Evolutionary conservation across 2,888 invertebrate genomes (phyloP).

Genomic region (Morpho deidamia): DNA sequence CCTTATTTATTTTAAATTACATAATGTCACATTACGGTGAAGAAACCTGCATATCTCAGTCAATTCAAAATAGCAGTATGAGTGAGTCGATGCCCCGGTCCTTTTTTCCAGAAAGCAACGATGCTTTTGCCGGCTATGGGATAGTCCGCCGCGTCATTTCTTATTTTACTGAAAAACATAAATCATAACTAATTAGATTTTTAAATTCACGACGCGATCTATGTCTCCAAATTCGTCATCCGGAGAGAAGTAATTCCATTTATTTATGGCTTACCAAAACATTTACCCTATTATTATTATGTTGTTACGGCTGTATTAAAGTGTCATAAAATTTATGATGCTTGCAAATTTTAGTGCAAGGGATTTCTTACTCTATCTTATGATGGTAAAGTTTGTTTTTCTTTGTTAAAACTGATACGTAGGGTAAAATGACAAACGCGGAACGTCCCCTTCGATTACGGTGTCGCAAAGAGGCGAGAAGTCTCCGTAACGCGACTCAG

Average conservation of each 20-base stretch:
- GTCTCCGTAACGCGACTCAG: conserved; percentile 64
- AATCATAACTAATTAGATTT: neutral
- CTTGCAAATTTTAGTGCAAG: conserved; percentile 43
- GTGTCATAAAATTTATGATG: conserved; percentile 73
- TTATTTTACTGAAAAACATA: neutral
- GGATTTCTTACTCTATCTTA: conserved; percentile 24
- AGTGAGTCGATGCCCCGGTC: no score
- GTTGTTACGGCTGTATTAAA: conserved; percentile 76
- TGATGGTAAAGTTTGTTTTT: conserved; percentile 30
- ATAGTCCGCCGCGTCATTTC: no score
- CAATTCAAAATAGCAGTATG: no score
- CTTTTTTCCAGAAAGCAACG: no score
- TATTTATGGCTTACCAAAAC: conserved; percentile 78
- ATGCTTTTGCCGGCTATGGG: no score
- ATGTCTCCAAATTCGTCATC: conserved; percentile 55
- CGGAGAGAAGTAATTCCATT: conserved; percentile 57
- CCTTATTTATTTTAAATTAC: no score
- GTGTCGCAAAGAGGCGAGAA: conserved; percentile 57
- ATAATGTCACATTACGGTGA: no score
- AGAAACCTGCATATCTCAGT: no score
- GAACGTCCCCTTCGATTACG: conserved; percentile 69
- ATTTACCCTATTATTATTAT: conserved; percentile 76
- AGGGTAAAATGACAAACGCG: conserved; percentile 66
- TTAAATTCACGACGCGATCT: neutral
- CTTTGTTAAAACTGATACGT: conserved; percentile 19